These are phyloP conservation scores for Stomorhina lunata DNA, from an alignment of 2,888 invertebrate species.

Conservation along the genomic window DNA sequence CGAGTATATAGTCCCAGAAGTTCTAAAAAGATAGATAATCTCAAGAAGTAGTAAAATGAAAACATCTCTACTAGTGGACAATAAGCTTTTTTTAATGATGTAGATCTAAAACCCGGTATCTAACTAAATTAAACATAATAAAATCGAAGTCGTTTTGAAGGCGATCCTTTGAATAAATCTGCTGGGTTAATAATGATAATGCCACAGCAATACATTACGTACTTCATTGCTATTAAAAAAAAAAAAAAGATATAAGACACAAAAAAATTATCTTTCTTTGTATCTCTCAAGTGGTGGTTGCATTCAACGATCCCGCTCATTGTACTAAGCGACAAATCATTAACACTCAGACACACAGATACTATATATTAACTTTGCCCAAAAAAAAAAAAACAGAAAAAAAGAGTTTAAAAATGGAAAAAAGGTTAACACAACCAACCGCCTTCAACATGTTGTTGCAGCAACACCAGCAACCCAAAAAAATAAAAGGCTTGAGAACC, in stretches of 20 bases:
- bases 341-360: constrained; percentile 25
- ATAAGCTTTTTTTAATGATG: no score
- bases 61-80: no score
- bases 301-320: constrained; percentile 57
- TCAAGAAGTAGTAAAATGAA: no score
- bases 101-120: no score
- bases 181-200: constrained; percentile 24
- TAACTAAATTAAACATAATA: no score
- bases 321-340: constrained; percentile 41
- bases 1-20: constrained; percentile 8
- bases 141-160: no score
- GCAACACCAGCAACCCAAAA: constrained; percentile 1
- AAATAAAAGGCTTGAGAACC: constrained; percentile 60
- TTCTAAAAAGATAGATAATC: no score
- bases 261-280: constrained; percentile 53
- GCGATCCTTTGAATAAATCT: no score
- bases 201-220: constrained; percentile 46
- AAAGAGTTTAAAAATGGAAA: constrained; percentile 4
- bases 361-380: constrained; percentile 46
- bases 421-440: constrained; percentile 45
- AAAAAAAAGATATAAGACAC: constrained; percentile 5
- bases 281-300: constrained; percentile 62
- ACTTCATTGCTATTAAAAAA: constrained; percentile 16
- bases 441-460: constrained; percentile 48
- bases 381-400: constrained; percentile 33